These are phyloP conservation scores for Hyperoplus lanceolatus DNA, from an alignment of 2,797 vertebrate species.

Conservation along the genomic window DNA sequence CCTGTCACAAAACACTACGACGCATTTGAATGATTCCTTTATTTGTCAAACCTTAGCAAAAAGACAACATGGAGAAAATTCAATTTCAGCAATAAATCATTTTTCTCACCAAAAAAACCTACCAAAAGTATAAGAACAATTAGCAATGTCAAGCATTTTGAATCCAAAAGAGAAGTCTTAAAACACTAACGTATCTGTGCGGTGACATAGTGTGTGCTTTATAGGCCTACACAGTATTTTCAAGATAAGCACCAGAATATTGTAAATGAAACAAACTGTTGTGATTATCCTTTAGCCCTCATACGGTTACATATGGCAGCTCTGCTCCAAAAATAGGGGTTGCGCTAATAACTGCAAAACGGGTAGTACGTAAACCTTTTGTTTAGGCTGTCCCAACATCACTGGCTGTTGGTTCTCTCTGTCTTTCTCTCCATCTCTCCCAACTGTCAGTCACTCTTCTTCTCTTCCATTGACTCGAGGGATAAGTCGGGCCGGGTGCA, in stretches of 20 bases:
- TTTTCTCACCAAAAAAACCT: constrained; percentile 15
- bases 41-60: constrained; percentile 13
- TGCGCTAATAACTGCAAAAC: constrained; percentile 38
- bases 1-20: not conserved
- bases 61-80: constrained; percentile 20
- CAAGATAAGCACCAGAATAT: constrained; percentile 8
- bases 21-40: constrained; percentile 8
- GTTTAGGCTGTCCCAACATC: constrained; percentile 30
- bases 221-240: constrained; percentile 25
- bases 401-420: not conserved
- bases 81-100: not conserved
- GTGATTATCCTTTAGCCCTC: not conserved
- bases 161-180: constrained; percentile 1
- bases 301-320: constrained; percentile 6
- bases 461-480: constrained; percentile 82
- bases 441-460: constrained; percentile 76
- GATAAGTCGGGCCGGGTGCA: constrained; percentile 91
- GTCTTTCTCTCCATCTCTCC: not conserved
- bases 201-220: constrained; percentile 9
- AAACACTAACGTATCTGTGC: not conserved
- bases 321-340: constrained; percentile 29
- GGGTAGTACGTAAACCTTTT: constrained; percentile 19
- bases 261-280: constrained; percentile 5
- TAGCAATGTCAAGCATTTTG: constrained; percentile 9
- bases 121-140: constrained; percentile 18